Percentiles rank a stretch among this genome's conserved stretches.
Conservation (phyloP, 2,888 invertebrate genomes). For the Allacma fusca region DNA sequence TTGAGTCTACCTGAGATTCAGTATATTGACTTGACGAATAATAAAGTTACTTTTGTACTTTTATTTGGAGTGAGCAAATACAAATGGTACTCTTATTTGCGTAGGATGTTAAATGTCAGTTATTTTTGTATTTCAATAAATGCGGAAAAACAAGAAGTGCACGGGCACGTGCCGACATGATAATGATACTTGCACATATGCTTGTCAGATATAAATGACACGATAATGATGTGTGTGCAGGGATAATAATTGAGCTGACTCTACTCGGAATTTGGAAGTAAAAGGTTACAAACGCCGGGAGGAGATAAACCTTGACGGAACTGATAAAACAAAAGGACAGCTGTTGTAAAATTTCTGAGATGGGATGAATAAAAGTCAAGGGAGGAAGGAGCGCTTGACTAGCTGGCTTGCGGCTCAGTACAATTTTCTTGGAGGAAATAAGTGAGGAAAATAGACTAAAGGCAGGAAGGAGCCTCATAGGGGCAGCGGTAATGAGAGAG, state of each 20-base stretch:
- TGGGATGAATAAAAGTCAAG: background rate
- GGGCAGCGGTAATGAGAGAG: background rate
- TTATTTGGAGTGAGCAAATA: too few relatives aligned
- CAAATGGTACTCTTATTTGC: too few relatives aligned
- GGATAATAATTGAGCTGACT: too few relatives aligned
- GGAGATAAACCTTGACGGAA: background rate
- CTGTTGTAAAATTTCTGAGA: background rate
- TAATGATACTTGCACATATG: background rate
- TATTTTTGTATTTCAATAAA: too few relatives aligned
- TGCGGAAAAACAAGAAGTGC: background rate
- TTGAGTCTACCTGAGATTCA: too few relatives aligned
- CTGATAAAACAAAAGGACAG: slow-evolving; percentile 2
- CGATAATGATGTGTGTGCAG: background rate
- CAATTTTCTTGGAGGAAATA: background rate
- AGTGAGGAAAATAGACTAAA: background rate
- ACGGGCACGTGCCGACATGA: background rate
- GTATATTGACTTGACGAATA: too few relatives aligned
- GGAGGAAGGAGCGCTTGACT: background rate
- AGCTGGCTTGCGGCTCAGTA: background rate
- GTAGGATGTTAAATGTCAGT: too few relatives aligned
- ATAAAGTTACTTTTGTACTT: too few relatives aligned
- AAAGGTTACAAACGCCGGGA: too few relatives aligned
- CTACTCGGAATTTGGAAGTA: too few relatives aligned
- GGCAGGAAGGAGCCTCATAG: slow-evolving; percentile 2
- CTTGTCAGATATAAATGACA: background rate